Evolutionary conservation across 2,113 vertebrate species (phyloP).

Genomic region (Myotis brandtii): DNA sequence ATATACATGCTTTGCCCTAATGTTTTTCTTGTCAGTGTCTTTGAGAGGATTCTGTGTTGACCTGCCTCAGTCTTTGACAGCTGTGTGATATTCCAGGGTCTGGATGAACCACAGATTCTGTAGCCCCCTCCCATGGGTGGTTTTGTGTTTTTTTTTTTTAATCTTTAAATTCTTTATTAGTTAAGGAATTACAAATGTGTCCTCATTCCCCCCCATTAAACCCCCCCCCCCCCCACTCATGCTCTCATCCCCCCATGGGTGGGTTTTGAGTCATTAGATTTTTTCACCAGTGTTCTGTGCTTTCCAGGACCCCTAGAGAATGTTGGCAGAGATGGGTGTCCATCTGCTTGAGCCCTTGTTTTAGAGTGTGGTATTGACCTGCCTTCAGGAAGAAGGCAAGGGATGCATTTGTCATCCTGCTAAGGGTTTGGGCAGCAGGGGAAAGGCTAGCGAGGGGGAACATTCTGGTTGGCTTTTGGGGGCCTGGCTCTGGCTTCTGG

Average conservation of each 20-base stretch:
- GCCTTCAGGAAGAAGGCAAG: not conserved
- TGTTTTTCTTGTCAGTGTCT: constrained; percentile 15
- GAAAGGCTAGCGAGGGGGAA: not conserved
- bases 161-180: too few relatives aligned
- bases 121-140: not conserved
- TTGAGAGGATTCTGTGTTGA: not conserved
- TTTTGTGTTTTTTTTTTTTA: not conserved
- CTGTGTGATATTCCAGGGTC: not conserved
- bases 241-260: not conserved
- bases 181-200: too few relatives aligned
- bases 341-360: not conserved
- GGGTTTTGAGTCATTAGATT: not conserved
- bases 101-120: not conserved
- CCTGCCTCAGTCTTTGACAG: not conserved
- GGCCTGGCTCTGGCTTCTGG: not conserved
- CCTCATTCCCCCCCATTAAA: too few relatives aligned
- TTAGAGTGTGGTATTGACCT: not conserved
- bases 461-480: not conserved
- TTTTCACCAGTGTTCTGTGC: not conserved
- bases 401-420: not conserved
- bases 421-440: not conserved
- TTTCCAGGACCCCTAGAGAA: not conserved
- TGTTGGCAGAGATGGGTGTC: not conserved
- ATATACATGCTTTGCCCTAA: not conserved
- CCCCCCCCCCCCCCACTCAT: too few relatives aligned